Evolutionary conservation across 1,140 invertebrate genomes (phyloP).

Genomic region (Drosophila tristis): DNA sequence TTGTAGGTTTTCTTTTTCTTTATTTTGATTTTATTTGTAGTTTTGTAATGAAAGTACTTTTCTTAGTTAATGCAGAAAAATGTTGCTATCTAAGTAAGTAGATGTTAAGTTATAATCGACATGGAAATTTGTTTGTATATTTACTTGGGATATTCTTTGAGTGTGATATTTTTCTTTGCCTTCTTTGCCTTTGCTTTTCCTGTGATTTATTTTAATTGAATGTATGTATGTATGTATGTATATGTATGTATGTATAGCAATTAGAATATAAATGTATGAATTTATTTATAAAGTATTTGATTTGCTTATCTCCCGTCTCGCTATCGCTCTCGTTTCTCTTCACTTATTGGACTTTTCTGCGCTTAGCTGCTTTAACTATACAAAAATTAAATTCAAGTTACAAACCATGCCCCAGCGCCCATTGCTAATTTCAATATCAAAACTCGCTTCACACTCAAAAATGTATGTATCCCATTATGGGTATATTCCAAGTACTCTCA

Average conservation of each 20-base stretch:
- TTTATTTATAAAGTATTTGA: conserved; percentile 45
- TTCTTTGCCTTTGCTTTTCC: conserved; percentile 15
- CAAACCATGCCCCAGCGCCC: conserved; percentile 48
- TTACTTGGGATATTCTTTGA: conserved; percentile 56
- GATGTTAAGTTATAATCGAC: conserved; percentile 74
- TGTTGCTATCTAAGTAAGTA: conserved; percentile 80
- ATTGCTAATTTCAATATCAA: conserved; percentile 73
- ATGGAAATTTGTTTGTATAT: conserved; percentile 64
- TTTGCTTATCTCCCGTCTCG: conserved; percentile 8
- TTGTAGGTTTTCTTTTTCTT: conserved; percentile 48
- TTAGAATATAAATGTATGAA: conserved; percentile 50
- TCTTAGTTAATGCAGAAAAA: conserved; percentile 68
- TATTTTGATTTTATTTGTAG: conserved; percentile 25
- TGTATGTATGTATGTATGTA: conserved; percentile 37
- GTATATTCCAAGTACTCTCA: conserved; percentile 1
- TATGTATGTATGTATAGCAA: conserved; percentile 50
- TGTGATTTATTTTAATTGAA: conserved; percentile 21
- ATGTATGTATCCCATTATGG: conserved; percentile 16
- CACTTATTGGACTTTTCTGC: conserved; percentile 68
- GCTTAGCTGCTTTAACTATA: conserved; percentile 73
- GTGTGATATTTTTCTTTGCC: conserved; percentile 30
- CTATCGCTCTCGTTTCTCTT: conserved; percentile 5
- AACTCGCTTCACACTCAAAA: conserved; percentile 40
- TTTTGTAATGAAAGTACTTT: conserved; percentile 53
- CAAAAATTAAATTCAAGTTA: conserved; percentile 61